Evolutionary conservation across 2,113 vertebrate genomes (phyloP), one percentile per base, ranked within the genome.

Genomic region (Carassius carassius): DNA sequence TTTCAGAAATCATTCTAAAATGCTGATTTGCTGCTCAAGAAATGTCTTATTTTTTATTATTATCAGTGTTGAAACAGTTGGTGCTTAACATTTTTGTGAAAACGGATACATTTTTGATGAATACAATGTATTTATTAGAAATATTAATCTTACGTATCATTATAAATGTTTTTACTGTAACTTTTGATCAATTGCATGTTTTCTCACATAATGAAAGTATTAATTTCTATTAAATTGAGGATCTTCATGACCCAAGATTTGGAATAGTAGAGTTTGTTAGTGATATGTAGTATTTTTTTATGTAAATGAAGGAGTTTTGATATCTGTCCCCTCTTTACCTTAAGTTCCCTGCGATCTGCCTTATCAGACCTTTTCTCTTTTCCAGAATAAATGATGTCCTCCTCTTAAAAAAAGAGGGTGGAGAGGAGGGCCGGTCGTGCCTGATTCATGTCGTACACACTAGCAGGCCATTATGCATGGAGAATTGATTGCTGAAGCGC

Each of bases 401-500:
- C 89, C 84, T 86, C 90, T 90, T 89, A 87, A 87, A 91, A 89
- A 93, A 29, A 88, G 89, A 91, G 90, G 84, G 56, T 74, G 63
- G 87, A 87, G 87, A 88, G 93, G 87, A 91, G 90, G 90, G 7
- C 35, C 5, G 35, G 35, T 37, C 35, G 35, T 37, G 35, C 89
- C 90, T 89, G 91, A 95, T 95, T 92, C 93, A 92, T 94, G 93
- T 92, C 90, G 87, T 92, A 92, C 95, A 93, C 89, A 91, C 93
- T 91, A 91, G 90, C 80, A 83, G 92, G 88, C 91, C 91, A 92
- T 92, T 92, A 93, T 88, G 94, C 94, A 92, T 92, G 93, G 95
- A 95, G 89, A 96, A 96, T 95, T 87, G 90, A 96, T 96, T 96
- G 93, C 92, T 73, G 49, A 90, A 91, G 94, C 90, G 88, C 91